Percentiles rank a stretch among this genome's conserved stretches.
Evolutionary conservation across 2,797 vertebrate species (phyloP).

Genomic region (Gallinago solitaria): DNA sequence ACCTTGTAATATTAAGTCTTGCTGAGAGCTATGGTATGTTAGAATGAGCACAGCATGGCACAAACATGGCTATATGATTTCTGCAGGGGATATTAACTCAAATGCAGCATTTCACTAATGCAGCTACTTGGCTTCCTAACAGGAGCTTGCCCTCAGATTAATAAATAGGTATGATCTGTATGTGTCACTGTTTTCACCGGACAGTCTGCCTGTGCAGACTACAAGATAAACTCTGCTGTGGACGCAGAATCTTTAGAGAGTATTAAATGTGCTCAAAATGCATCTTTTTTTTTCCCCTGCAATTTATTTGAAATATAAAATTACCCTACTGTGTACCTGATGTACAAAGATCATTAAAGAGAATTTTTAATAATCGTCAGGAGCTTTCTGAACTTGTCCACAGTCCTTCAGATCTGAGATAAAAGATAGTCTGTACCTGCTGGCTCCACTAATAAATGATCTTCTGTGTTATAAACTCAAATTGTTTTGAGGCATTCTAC

Average conservation of each 20-base stretch:
- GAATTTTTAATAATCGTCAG: neutral
- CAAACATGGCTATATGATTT: neutral
- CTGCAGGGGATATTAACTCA: neutral
- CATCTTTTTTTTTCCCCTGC: neutral
- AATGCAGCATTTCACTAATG: conserved; percentile 8
- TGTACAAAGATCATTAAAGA: neutral
- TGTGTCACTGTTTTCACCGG: neutral
- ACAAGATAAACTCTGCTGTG: neutral
- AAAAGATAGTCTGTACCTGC: conserved; percentile 26
- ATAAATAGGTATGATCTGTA: conserved; percentile 30
- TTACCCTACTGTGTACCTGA: neutral
- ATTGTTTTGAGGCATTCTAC: neutral
- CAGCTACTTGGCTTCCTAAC: conserved; percentile 40
- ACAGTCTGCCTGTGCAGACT: neutral
- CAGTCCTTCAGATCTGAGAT: conserved; percentile 13
- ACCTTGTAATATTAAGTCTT: conserved; percentile 14
- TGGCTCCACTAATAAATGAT: neutral
- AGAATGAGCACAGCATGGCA: conserved; percentile 28
- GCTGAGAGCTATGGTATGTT: neutral
- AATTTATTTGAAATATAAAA: conserved; percentile 15
- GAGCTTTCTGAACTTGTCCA: neutral
- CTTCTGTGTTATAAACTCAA: neutral
- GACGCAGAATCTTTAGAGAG: neutral
- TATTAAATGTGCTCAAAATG: neutral
- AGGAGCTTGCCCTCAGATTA: conserved; percentile 43